These are phyloP conservation scores for Lates calcarifer DNA, from an alignment of 2,113 vertebrate species.

Conservation along the genomic window DNA sequence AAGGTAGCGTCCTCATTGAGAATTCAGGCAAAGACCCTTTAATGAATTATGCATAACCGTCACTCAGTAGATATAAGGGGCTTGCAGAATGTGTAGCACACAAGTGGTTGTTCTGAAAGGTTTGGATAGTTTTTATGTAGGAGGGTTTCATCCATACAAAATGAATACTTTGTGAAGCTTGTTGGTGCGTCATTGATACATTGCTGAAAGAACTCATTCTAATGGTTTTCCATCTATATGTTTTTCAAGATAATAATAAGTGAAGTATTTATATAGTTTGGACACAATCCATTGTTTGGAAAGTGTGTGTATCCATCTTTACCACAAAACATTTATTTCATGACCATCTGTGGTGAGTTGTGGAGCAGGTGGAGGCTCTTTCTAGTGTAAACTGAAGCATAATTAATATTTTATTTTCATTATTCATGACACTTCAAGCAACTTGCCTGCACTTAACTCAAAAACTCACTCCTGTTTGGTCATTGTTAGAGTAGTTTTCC, in stretches of 20 bases:
- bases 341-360: neutral
- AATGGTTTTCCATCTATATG: neutral
- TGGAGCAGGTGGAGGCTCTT: too few species aligned
- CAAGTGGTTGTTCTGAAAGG: constrained; percentile 44
- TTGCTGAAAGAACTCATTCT: neutral
- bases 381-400: neutral
- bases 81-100: constrained; percentile 11
- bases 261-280: neutral
- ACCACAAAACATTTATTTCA: neutral
- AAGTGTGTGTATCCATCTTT: neutral
- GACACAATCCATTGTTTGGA: neutral
- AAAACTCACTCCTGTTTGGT: too few species aligned
- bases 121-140: constrained; percentile 15
- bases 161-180: neutral
- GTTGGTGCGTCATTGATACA: neutral
- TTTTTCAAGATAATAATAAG: neutral
- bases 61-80: constrained; percentile 50
- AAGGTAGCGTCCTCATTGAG: constrained; percentile 53
- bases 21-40: constrained; percentile 62
- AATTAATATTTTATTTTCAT: neutral
- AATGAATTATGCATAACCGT: constrained; percentile 73
- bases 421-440: neutral
- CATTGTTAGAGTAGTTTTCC: too few species aligned
- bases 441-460: neutral
- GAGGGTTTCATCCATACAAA: neutral